Evolutionary conservation across 2,113 vertebrate genomes (phyloP).

Genomic region (Puntigrus tetrazona): DNA sequence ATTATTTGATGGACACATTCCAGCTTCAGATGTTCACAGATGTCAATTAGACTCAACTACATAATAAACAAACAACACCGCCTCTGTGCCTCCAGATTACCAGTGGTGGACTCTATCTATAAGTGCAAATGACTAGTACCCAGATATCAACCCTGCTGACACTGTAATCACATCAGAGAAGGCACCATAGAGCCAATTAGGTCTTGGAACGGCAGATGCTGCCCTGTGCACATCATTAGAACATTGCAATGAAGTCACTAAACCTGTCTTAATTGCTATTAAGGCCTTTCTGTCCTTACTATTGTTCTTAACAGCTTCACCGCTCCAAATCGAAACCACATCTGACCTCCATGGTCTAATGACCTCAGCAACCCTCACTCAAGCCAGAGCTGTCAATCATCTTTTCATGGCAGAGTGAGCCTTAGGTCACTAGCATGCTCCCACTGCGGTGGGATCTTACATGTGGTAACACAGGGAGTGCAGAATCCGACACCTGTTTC

Average conservation of each 20-base stretch:
- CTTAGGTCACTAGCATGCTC: background rate
- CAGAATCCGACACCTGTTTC: constrained; percentile 39
- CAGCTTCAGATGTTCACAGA: constrained; percentile 2
- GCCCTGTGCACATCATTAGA: constrained; percentile 59
- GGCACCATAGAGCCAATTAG: constrained; percentile 73
- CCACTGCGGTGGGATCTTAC: constrained; percentile 27
- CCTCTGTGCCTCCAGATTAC: background rate
- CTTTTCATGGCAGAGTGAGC: background rate
- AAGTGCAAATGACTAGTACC: constrained; percentile 68
- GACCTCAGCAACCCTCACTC: background rate
- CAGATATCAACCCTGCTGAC: constrained; percentile 77
- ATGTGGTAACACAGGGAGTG: constrained; percentile 28
- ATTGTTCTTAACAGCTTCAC: constrained; percentile 9
- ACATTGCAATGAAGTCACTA: constrained; percentile 22
- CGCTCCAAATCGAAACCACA: background rate
- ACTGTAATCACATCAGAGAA: constrained; percentile 83
- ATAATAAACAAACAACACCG: background rate
- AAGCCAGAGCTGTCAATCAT: constrained; percentile 37
- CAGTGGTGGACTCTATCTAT: constrained; percentile 48
- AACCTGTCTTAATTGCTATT: background rate
- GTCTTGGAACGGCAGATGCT: constrained; percentile 74
- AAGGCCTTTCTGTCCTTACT: background rate
- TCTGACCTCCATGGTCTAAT: background rate
- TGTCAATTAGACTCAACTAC: background rate
- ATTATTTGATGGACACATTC: background rate